Evolutionary conservation across 2,797 vertebrate genomes (phyloP).

Genomic region (Avahi laniger): DNA sequence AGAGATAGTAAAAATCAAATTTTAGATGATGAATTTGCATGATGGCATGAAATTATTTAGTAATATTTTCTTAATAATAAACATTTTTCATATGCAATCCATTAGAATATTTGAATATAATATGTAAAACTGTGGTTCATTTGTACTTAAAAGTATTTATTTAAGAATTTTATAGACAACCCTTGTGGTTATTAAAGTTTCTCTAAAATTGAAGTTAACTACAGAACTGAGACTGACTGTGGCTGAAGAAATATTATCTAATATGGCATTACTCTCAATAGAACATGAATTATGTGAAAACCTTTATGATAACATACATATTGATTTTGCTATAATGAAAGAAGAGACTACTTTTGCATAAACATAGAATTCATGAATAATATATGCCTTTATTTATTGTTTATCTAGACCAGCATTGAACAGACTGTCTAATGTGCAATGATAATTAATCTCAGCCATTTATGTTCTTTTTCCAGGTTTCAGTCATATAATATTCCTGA

Average conservation of each 20-base stretch:
- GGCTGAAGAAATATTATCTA: neutral
- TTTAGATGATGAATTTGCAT: neutral
- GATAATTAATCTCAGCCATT: neutral
- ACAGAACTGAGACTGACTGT: neutral
- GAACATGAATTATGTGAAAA: neutral
- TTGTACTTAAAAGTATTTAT: neutral
- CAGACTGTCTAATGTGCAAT: neutral
- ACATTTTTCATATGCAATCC: neutral
- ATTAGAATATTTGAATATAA: neutral
- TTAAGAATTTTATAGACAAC: neutral
- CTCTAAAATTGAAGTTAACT: neutral
- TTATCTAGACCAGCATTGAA: neutral
- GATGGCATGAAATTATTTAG: neutral
- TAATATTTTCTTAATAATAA: neutral
- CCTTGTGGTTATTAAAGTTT: neutral
- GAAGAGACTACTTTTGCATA: neutral
- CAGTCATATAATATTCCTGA: neutral
- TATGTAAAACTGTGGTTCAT: neutral
- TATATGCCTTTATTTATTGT: neutral
- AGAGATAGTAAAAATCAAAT: neutral
- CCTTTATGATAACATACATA: neutral
- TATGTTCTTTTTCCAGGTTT: neutral
- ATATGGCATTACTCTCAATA: neutral
- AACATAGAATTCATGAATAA: neutral
- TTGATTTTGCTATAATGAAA: neutral